These are phyloP conservation scores for Teleopsis dalmanni DNA, from an alignment of 1,140 invertebrate species.

Conservation along the genomic window DNA sequence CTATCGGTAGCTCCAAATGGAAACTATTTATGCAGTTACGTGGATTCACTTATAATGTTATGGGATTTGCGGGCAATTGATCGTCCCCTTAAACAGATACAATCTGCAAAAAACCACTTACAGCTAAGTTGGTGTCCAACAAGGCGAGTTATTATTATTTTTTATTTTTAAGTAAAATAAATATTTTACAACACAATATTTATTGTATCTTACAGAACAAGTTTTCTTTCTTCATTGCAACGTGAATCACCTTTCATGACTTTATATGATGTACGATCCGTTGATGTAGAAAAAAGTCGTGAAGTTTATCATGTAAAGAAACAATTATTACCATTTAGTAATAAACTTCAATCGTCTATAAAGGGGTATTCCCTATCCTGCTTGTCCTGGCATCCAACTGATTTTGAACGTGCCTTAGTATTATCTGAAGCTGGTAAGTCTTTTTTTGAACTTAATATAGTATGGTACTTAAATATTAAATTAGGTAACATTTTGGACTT, in stretches of 20 bases:
- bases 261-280: conserved; percentile 36
- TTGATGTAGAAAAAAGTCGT: conserved; percentile 27
- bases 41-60: conserved; percentile 71
- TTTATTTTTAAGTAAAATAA: too few relatives aligned
- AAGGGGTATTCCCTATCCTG: conserved; percentile 23
- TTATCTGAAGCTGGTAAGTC: conserved; percentile 30
- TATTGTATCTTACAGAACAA: conserved; percentile 16
- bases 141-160: conserved; percentile 54
- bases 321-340: conserved; percentile 36
- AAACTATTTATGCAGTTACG: conserved; percentile 71
- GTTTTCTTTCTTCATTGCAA: conserved; percentile 35
- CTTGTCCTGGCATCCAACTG: conserved; percentile 35
- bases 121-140: conserved; percentile 86
- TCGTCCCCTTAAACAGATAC: conserved; percentile 68
- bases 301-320: conserved; percentile 39
- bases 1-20: conserved; percentile 69
- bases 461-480: background rate
- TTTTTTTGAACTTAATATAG: background rate
- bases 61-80: conserved; percentile 87
- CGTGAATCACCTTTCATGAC: conserved; percentile 36
- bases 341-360: conserved; percentile 26
- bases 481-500: conserved; percentile 25
- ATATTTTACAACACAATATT: background rate
- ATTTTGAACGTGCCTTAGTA: conserved; percentile 31
- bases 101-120: conserved; percentile 60